Evolutionary conservation across 2,797 vertebrate genomes (phyloP), one percentile per base, ranked within the genome.

Genomic region (Sebastes miniatus): DNA sequence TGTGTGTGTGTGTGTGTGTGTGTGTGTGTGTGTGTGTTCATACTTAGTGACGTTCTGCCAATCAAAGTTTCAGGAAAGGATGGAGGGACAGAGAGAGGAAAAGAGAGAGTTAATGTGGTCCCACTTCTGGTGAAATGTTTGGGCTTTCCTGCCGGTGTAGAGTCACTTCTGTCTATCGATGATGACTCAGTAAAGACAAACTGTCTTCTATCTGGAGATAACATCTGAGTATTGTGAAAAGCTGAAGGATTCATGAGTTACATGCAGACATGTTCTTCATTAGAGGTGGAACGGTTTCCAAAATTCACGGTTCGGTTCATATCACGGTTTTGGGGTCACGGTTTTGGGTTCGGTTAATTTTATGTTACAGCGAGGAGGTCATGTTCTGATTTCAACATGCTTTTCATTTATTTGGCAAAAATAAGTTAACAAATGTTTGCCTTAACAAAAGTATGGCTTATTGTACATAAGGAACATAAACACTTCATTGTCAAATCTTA

Each of bases 21-120:
- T 32, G 32, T 34, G 32, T 34, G 32, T 34, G 27, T 56, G 50
- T 75, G 76, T 65, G 73, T 52, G 8, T 54, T 67, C 12, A 22
- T 36, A 31, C 61, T 59, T 22, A 56, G 71, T 77, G 71, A 77
- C 82, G 61, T n/a, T 70, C 72, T 83, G 78, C 73, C 78, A 83
- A 66, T 88, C 78, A 81, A 79, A 81, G 39, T 39, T 81, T 68
- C 31, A 73, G 70, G 65, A 52, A 54, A 25, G 54, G 18, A 71
- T 71, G 36, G 32, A 58, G 68, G 67, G 34, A 69, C 57, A 64
- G 36, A 64, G 36, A 29, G 39, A 36, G 39, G 58, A 43, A 29
- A 20, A 22, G 18, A 14, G 1, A 22, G 2, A 50, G 54, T 14
- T 61, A 7, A 59, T 61, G 73, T 64, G 12, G 64, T 31, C 29